Evolutionary conservation across 92 coral and sea anemone species (phyloP).

Genomic region (Zoanthus sociatus): DNA sequence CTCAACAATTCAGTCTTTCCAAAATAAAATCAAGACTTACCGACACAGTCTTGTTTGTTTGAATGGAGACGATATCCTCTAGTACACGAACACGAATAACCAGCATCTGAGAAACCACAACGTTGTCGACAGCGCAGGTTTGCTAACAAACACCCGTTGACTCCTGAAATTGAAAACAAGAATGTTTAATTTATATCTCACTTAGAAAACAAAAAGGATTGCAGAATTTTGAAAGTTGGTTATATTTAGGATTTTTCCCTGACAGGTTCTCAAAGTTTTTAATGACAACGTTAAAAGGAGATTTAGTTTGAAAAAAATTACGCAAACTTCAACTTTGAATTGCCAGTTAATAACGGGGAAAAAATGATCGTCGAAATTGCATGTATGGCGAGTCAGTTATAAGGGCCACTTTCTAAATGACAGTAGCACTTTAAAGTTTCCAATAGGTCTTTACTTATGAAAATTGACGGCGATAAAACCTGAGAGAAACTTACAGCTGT

Average conservation of each 20-base stretch:
- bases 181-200: neutral
- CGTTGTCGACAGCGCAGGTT: constrained; percentile 79
- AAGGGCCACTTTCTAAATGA: too few relatives aligned
- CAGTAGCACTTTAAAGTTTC: too few relatives aligned
- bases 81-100: constrained; percentile 75
- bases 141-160: constrained; percentile 79
- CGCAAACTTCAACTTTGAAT: too few relatives aligned
- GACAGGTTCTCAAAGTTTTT: too few relatives aligned
- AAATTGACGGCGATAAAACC: too few relatives aligned
- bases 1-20: neutral
- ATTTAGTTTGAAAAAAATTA: too few relatives aligned
- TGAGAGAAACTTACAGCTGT: too few relatives aligned
- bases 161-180: constrained; percentile 55
- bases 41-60: constrained; percentile 77
- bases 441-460: too few relatives aligned
- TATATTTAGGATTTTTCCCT: neutral
- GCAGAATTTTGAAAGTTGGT: neutral
- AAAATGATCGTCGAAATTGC: too few relatives aligned
- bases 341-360: too few relatives aligned
- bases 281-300: too few relatives aligned
- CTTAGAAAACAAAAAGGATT: neutral
- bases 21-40: constrained; percentile 29
- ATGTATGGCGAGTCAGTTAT: too few relatives aligned
- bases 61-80: constrained; percentile 80
- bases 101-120: constrained; percentile 71